Percentiles rank a stretch among this genome's conserved stretches.
phyloP scores from a whole-genome alignment of 2,797 vertebrate genomes.

The Characodon lateralis region DNA sequence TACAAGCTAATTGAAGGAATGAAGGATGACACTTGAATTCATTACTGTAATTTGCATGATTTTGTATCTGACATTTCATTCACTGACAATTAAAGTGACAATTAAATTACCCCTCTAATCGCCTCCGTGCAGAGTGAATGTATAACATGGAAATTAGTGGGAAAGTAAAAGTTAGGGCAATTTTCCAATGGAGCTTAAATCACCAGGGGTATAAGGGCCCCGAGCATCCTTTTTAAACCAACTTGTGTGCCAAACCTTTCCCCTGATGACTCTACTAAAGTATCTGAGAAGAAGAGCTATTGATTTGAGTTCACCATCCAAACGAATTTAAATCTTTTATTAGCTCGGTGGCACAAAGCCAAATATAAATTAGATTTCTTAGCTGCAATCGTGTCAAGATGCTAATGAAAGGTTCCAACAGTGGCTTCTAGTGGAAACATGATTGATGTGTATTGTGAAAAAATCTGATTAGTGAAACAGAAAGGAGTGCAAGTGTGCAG shows the following conservation, averaged over 20 bases:
- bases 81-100: slow-evolving; percentile 57
- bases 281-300: slow-evolving; percentile 64
- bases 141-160: slow-evolving; percentile 35
- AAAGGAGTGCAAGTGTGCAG: slow-evolving; percentile 20
- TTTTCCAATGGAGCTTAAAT: slow-evolving; percentile 34
- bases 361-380: slow-evolving; percentile 73
- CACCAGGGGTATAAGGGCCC: slow-evolving; percentile 21
- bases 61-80: slow-evolving; percentile 53
- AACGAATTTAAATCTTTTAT: slow-evolving; percentile 76
- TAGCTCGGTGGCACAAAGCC: slow-evolving; percentile 62
- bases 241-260: slow-evolving; percentile 55
- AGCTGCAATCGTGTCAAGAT: slow-evolving; percentile 68
- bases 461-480: slow-evolving; percentile 68
- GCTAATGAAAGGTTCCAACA: slow-evolving; percentile 60
- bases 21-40: slow-evolving; percentile 35
- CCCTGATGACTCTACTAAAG: slow-evolving; percentile 66
- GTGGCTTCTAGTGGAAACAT: slow-evolving; percentile 53
- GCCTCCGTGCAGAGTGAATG: slow-evolving; percentile 45
- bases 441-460: slow-evolving; percentile 49
- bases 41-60: slow-evolving; percentile 35
- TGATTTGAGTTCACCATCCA: slow-evolving; percentile 64
- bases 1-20: slow-evolving; percentile 24
- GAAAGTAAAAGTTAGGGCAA: slow-evolving; percentile 26
- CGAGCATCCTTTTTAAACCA: slow-evolving; percentile 13
- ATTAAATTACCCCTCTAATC: slow-evolving; percentile 54